A percentile compares a stretch with the other conserved stretches of the same genome.
Evolutionary conservation across 2,797 vertebrate species (phyloP).

Genomic region (Bufotes viridis): DNA sequence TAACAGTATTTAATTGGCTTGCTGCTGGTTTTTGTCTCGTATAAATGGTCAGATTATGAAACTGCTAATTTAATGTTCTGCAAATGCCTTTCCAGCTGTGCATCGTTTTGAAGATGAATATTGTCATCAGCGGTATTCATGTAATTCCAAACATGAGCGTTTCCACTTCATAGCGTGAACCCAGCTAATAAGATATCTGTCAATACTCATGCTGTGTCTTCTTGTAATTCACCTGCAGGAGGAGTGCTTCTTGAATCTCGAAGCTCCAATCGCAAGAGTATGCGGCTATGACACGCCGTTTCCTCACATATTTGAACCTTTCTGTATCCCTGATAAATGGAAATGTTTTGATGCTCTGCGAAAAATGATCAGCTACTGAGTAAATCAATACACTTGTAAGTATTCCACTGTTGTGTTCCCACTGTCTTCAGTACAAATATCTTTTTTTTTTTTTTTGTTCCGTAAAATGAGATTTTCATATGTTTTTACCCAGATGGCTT

Average conservation of each 20-base stretch:
- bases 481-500: constrained; percentile 16
- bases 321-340: constrained; percentile 99
- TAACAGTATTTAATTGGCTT: constrained; percentile 45
- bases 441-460: neutral
- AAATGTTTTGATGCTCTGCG: constrained; percentile 95
- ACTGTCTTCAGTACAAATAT: neutral
- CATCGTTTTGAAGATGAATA: constrained; percentile 24
- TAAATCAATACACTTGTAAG: constrained; percentile 60
- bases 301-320: constrained; percentile 95
- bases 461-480: neutral
- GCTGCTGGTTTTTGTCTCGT: constrained; percentile 30
- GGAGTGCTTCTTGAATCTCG: constrained; percentile 95
- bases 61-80: constrained; percentile 44
- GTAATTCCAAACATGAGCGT: constrained; percentile 28
- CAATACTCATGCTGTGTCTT: constrained; percentile 49
- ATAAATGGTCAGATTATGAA: constrained; percentile 45
- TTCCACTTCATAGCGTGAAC: constrained; percentile 31
- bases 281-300: constrained; percentile 99
- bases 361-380: constrained; percentile 96
- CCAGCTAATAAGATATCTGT: constrained; percentile 37
- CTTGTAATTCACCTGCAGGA: constrained; percentile 79
- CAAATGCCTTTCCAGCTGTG: constrained; percentile 49
- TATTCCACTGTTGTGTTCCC: neutral
- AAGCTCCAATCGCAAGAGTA: constrained; percentile 93
- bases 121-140: constrained; percentile 23